These are phyloP conservation scores for Andrena flavipes DNA, from an alignment of 2,888 invertebrate species.

Conservation along the genomic window DNA sequence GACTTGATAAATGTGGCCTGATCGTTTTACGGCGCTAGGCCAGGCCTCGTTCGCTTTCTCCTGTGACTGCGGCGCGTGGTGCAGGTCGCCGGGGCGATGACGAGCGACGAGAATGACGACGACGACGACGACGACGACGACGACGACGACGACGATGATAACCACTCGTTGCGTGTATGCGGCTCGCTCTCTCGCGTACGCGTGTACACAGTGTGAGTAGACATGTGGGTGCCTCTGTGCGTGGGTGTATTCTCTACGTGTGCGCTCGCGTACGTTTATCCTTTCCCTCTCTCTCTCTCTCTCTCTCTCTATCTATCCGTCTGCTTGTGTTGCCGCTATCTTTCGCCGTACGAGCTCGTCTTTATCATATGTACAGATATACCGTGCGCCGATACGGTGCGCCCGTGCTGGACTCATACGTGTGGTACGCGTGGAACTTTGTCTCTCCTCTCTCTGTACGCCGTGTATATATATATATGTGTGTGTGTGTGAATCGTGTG, in stretches of 20 bases:
- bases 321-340: neutral
- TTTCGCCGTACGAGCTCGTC: slow-evolving; percentile 14
- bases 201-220: slow-evolving; percentile 63
- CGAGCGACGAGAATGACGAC: neutral
- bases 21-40: slow-evolving; percentile 10
- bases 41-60: slow-evolving; percentile 39
- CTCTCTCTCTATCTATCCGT: neutral
- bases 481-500: neutral
- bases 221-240: slow-evolving; percentile 66
- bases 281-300: neutral
- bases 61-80: slow-evolving; percentile 32
- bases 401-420: slow-evolving; percentile 32
- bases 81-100: neutral
- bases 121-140: neutral
- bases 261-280: slow-evolving; percentile 40
- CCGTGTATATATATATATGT: neutral
- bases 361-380: slow-evolving; percentile 32
- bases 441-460: too few species aligned
- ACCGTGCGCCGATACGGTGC: slow-evolving; percentile 2
- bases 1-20: neutral
- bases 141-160: slow-evolving; percentile 29
- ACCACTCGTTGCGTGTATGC: slow-evolving; percentile 63
- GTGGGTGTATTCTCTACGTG: slow-evolving; percentile 29
- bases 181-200: slow-evolving; percentile 68
- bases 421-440: too few species aligned